A percentile compares a stretch with the other conserved stretches of the same genome.
Evolutionary conservation across 92 coral and sea anemone species (phyloP).

Genomic region (Montipora capitata): DNA sequence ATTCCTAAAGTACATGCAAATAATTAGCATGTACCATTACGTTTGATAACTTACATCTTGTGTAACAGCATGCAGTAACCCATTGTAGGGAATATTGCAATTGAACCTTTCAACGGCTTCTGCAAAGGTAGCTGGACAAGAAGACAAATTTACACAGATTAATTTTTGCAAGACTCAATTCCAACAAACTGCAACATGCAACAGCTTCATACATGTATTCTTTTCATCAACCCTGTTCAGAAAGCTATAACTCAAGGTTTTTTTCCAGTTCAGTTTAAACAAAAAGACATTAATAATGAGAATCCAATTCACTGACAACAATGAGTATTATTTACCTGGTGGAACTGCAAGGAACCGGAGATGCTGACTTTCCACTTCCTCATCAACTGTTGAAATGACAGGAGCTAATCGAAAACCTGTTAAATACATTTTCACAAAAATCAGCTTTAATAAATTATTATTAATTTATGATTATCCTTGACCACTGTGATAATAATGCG

Average conservation of each 20-base stretch:
- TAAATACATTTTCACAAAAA: too few species aligned
- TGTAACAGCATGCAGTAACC: constrained; percentile 96
- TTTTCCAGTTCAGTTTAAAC: too few species aligned
- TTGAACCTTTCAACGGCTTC: constrained; percentile 95
- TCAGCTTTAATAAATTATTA: too few species aligned
- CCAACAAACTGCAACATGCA: not conserved
- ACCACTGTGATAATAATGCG: not conserved
- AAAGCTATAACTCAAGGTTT: too few species aligned
- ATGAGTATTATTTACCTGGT: constrained; percentile 65
- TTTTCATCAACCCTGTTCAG: too few species aligned
- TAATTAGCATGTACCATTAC: not conserved
- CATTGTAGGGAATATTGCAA: constrained; percentile 95
- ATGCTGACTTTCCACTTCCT: constrained; percentile 97
- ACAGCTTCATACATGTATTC: too few species aligned
- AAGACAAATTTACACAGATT: not conserved
- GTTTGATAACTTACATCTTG: constrained; percentile 88
- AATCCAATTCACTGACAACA: not conserved
- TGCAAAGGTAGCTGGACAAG: constrained; percentile 76
- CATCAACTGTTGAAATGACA: constrained; percentile 89
- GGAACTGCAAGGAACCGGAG: constrained; percentile 93
- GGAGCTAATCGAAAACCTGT: constrained; percentile 92
- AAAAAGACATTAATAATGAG: not conserved
- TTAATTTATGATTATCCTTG: too few species aligned
- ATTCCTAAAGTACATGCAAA: too few species aligned
- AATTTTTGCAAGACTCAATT: not conserved